Conservation (phyloP, 2,888 invertebrate genomes). For the Cistogaster globosa region DNA sequence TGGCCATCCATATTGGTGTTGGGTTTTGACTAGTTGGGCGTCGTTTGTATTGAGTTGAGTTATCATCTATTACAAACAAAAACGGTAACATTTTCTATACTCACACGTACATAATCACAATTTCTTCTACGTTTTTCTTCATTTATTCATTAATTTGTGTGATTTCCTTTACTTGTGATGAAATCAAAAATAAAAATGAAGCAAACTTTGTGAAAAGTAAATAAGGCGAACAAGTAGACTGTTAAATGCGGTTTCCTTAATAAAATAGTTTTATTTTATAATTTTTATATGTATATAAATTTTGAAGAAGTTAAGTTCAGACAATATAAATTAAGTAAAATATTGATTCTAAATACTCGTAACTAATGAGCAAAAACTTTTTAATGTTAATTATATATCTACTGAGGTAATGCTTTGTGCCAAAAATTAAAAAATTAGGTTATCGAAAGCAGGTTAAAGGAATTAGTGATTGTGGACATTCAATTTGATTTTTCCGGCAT, state of each 20-base stretch:
- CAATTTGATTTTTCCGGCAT: too few species aligned
- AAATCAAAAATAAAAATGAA: conserved; percentile 56
- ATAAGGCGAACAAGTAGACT: background rate
- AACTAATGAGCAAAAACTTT: too few species aligned
- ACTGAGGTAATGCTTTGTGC: too few species aligned
- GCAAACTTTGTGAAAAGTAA: conserved; percentile 30
- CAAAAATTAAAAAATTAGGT: too few species aligned
- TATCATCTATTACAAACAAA: conserved; percentile 53
- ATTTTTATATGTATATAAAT: too few species aligned
- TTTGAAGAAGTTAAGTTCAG: too few species aligned
- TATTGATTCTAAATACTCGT: too few species aligned
- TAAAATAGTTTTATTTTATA: background rate
- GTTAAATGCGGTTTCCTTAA: background rate
- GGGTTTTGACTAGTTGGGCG: conserved; percentile 53
- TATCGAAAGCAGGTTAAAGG: too few species aligned
- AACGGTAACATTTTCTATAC: conserved; percentile 77
- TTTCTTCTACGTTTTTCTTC: conserved; percentile 53
- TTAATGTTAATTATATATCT: too few species aligned
- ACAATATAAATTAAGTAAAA: too few species aligned
- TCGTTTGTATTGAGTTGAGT: conserved; percentile 58
- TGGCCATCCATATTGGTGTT: conserved; percentile 37
- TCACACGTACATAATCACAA: conserved; percentile 81
- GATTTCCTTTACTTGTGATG: conserved; percentile 62
- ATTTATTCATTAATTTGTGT: conserved; percentile 55
- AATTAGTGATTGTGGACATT: too few species aligned